Conservation (phyloP, 2,113 vertebrate species). For the Murina feae region DNA sequence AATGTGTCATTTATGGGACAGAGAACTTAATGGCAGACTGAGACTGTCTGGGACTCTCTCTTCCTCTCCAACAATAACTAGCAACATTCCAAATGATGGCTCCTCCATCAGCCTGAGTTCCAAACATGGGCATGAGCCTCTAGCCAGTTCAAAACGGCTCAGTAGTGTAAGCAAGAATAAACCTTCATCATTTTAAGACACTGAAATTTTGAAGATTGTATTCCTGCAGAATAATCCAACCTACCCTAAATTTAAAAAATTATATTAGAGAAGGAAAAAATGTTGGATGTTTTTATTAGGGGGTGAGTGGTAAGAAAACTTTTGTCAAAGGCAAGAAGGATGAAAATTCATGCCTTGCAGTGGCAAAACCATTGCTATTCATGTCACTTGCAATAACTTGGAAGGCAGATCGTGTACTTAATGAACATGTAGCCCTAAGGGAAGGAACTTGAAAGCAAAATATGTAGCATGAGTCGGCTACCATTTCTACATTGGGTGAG, state of each 20-base stretch:
- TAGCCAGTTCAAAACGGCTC: not conserved
- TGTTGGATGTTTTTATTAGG: not conserved
- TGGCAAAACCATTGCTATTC: not conserved
- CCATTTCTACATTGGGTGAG: not conserved
- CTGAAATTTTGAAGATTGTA: not conserved
- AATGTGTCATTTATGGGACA: not conserved
- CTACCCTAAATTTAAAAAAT: not conserved
- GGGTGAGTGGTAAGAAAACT: not conserved
- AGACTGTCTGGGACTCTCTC: not conserved
- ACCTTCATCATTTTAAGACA: not conserved
- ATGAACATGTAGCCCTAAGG: not conserved
- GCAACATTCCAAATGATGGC: not conserved
- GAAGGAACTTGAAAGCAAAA: not conserved
- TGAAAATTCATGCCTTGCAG: not conserved
- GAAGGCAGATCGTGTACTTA: not conserved
- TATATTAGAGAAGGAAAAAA: not conserved
- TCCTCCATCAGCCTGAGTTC: not conserved
- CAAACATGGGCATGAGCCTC: not conserved
- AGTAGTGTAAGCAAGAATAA: not conserved
- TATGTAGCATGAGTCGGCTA: not conserved
- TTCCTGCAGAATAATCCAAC: not conserved
- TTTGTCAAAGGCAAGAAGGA: not conserved
- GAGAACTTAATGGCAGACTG: not conserved
- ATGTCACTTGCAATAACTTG: not conserved
- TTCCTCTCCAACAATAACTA: not conserved